These are phyloP conservation scores for Heliothis virescens DNA, from an alignment of 1,140 invertebrate genomes.

Conservation along the genomic window DNA sequence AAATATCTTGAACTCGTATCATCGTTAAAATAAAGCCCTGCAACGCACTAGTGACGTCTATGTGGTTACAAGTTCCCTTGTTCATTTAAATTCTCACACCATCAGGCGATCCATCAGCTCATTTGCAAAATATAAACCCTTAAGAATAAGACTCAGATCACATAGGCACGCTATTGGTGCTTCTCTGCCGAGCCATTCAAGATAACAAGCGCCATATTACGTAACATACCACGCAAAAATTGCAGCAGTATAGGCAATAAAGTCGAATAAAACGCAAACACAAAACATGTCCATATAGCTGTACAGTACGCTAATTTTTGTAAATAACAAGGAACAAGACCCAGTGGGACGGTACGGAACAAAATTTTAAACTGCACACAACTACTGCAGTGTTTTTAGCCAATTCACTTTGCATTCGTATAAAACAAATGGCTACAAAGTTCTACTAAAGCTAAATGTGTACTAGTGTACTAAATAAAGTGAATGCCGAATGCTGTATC, in stretches of 20 bases:
- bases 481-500: slow-evolving; percentile 31
- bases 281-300: slow-evolving; percentile 19
- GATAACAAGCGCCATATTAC: no score
- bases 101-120: no score
- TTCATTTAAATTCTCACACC: no score
- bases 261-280: slow-evolving; percentile 17
- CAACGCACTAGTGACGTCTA: no score
- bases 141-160: no score
- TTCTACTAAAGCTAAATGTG: slow-evolving; percentile 6
- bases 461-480: slow-evolving; percentile 24
- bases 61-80: no score
- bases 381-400: slow-evolving; percentile 36
- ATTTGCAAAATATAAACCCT: no score
- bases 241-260: slow-evolving; percentile 8
- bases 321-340: slow-evolving; percentile 44
- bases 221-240: background rate
- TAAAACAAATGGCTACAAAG: slow-evolving; percentile 23
- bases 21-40: no score
- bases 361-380: slow-evolving; percentile 32
- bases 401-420: slow-evolving; percentile 40
- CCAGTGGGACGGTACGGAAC: slow-evolving; percentile 28
- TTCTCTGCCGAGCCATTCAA: background rate
- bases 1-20: no score
- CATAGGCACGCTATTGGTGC: no score
- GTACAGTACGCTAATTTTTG: slow-evolving; percentile 25